Evolutionary conservation across 1,140 invertebrate genomes (phyloP), one percentile per base, ranked within the genome.

Genomic region (Drosophila watanabei): DNA sequence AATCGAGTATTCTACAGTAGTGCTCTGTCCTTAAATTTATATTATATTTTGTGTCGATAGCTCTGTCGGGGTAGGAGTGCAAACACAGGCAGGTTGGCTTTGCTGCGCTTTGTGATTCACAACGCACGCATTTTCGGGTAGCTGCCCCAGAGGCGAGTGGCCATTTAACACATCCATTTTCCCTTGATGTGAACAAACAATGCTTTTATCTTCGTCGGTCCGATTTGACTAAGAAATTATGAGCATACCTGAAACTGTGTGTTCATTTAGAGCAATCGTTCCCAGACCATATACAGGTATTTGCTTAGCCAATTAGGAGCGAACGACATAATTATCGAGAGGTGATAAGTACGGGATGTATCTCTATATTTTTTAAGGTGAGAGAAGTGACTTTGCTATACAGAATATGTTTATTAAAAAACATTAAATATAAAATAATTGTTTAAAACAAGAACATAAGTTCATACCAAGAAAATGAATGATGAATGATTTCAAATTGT

Each of bases 151-250:
- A 64, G 60, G 59, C 61, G 61, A 76, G 45, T 66, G 75, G 52
- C 73, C 54, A 77, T 52, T 77, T 77, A 77, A 68, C 75, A 77
- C 75, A 63, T 77, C 62, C 48, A 76, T 65, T 66, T 33, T 54
- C 32, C 59, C 52, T 75, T 63, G 69, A 75, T 75, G 49, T 64
- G 48, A 43, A 60, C 71, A 75, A 75, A 75, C 70, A 75, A 75
- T 54, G 48, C 57, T 33, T 46, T 43, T 52, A 49, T 75, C 56
- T 62, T 63, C 48, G 37, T 48, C 24, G 52, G 20, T 24, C 24
- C 28, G 32, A 56, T 43, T 72, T 59, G 68, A 39, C 7, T 32
- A 73, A 69, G 24, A 71, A 65, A 73, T 73, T 73, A 73, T 49
- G 70, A 51, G 45, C 43, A 43, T 51, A 24, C n/a, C 37, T 49